Base-by-base conservation (phyloP, 1,140 invertebrate species). In the Vanessa atalanta region DNA sequence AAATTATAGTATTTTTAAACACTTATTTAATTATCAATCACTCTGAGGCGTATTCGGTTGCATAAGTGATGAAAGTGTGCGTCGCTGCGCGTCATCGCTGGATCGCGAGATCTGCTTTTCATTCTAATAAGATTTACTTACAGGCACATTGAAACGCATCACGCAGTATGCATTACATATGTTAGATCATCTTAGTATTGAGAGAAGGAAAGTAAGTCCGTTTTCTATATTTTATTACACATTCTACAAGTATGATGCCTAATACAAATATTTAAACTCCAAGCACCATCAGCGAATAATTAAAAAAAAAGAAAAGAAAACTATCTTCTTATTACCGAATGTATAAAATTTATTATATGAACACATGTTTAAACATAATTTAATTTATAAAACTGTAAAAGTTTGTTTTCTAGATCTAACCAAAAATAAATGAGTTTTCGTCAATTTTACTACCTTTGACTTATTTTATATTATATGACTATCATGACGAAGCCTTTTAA, bases 31-130 rank as follows among this genome's bases (percentile, higher is more conserved):
- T 60, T 26, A 53, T 6, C 15, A 60, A 60, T 60, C 9, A 26
- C 23, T 63, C 14, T 5, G 37, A 51, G 53, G 20, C 31, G 51
- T 66, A 65, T 43, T 50, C 43, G 15, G 68, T 80, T 81, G 75
- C 73, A 73, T 72, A 75, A 81, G 65, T 71, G 53, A 81, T 77
- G 79, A 81, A 81, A 79, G 79, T 68, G 73, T 70, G 72, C 75
- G 75, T 43, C 77, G 47, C 47, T 71, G 79, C 78, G 79, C 73
- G 77, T 73, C 77, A 72, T 16, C 51, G n/a, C n/a, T 16, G 51
- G 6, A 72, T 66, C 72, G 43, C n/a, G 47, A n/a, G 51, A 77
- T 77, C 63, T 76, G 70, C 67, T 75, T 81, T 79, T 81, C 79
- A 73, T 76, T 72, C 74, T 76, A 63, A 76, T 66, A 69, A 77